These are phyloP conservation scores for Asteroscopus sphinx DNA, from an alignment of 2,888 invertebrate genomes.

Conservation along the genomic window DNA sequence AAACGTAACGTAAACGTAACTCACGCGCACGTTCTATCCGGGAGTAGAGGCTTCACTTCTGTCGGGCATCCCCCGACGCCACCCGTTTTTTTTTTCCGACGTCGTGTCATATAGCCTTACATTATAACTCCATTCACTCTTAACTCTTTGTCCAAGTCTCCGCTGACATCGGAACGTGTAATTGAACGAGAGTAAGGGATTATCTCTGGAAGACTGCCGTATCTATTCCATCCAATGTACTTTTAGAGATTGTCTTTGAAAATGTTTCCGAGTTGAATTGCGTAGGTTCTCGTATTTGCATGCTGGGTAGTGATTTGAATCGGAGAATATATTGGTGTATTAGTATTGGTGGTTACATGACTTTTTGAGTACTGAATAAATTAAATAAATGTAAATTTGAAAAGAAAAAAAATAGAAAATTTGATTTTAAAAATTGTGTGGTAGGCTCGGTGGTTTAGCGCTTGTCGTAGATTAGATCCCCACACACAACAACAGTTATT, in stretches of 20 bases:
- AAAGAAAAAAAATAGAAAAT: too few species aligned
- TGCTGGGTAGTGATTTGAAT: constrained; percentile 24
- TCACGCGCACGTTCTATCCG: too few species aligned
- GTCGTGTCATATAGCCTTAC: not conserved
- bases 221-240: constrained; percentile 54
- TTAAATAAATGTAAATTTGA: too few species aligned
- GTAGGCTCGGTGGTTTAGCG: too few species aligned
- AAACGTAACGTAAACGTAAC: too few species aligned
- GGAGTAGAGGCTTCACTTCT: too few species aligned
- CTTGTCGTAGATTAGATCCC: too few species aligned
- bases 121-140: constrained; percentile 8
- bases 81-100: too few species aligned
- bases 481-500: too few species aligned
- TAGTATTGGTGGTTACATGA: not conserved
- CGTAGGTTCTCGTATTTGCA: constrained; percentile 27
- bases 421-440: too few species aligned
- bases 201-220: constrained; percentile 51
- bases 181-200: constrained; percentile 59
- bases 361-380: too few species aligned
- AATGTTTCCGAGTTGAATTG: constrained; percentile 29
- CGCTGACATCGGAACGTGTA: constrained; percentile 58
- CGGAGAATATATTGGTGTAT: constrained; percentile 14
- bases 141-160: constrained; percentile 7
- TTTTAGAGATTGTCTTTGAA: constrained; percentile 50
- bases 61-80: too few species aligned